Conservation (phyloP, 2,113 vertebrate genomes). For the Erpornis zantholeuca region DNA sequence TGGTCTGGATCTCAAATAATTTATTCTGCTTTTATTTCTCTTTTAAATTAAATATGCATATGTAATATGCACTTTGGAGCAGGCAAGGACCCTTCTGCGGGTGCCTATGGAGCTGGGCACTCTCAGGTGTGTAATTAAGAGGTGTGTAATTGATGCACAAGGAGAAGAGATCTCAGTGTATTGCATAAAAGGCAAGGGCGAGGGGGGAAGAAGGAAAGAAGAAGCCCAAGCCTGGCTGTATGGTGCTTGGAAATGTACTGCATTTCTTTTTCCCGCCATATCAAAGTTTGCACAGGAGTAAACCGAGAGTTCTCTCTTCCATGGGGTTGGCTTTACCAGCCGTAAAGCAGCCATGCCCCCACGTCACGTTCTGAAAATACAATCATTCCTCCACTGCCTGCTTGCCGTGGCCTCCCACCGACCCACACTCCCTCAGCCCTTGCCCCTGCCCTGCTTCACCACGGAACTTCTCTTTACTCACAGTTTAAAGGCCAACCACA, state of each 20-base stretch:
- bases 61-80: constrained; percentile 34
- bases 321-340: rapidly evolving
- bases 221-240: neutral
- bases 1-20: neutral
- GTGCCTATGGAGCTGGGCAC: neutral
- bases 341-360: rapidly evolving
- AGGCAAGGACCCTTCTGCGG: constrained; percentile 50
- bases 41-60: constrained; percentile 51
- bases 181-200: neutral
- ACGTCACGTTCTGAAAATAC: rapidly evolving
- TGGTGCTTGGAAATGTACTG: neutral
- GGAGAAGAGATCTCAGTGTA: neutral
- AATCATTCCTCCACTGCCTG: neutral
- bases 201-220: neutral
- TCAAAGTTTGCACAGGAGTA: neutral
- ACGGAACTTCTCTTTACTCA: rapidly evolving
- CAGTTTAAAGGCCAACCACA: neutral
- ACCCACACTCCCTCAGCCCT: neutral
- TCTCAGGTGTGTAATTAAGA: constrained; percentile 59
- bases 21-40: constrained; percentile 51
- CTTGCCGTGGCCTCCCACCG: rapidly evolving
- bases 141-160: constrained; percentile 39
- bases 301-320: neutral
- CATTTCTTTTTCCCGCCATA: neutral
- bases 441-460: no score